Conservation (phyloP, 2,113 vertebrate species). For the Scortum barcoo region DNA sequence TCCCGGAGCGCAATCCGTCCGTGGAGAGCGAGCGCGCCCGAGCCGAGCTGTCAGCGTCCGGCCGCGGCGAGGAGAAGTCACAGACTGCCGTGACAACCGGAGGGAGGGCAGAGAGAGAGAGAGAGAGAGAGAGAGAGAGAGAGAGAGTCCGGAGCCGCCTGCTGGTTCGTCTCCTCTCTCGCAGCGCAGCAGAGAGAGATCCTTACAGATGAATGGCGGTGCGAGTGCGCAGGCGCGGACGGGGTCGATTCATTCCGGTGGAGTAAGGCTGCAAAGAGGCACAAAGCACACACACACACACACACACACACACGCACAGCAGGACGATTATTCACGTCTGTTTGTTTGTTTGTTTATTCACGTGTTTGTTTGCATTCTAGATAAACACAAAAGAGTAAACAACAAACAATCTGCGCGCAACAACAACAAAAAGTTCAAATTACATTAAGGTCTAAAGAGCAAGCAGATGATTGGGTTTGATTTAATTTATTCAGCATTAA, state of each 20-base stretch:
- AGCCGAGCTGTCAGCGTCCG: slow-evolving; percentile 42
- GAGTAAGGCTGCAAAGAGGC: slow-evolving; percentile 42
- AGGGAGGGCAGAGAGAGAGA: too few relatives aligned
- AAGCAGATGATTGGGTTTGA: too few relatives aligned
- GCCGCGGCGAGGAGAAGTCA: slow-evolving; percentile 46
- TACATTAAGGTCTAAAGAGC: too few relatives aligned
- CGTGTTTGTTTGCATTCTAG: background rate
- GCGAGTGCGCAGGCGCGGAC: slow-evolving; percentile 74
- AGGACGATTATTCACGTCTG: too few relatives aligned
- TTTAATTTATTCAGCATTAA: background rate
- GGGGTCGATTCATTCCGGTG: slow-evolving; percentile 59
- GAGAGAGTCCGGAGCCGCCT: slow-evolving; percentile 69
- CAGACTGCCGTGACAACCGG: slow-evolving; percentile 44
- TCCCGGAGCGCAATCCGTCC: slow-evolving; percentile 38
- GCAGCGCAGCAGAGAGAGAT: slow-evolving; percentile 28
- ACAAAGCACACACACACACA: slow-evolving; percentile 17
- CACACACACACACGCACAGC: too few relatives aligned
- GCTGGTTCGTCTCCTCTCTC: slow-evolving; percentile 62
- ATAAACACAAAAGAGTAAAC: background rate
- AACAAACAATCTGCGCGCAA: background rate
- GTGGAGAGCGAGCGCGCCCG: slow-evolving; percentile 1
- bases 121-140: background rate
- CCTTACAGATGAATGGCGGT: slow-evolving; percentile 52
- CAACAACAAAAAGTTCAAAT: too few relatives aligned
- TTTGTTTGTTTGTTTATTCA: too few relatives aligned